A percentile compares a stretch with the other conserved stretches of the same genome.
phyloP scores from a whole-genome alignment of 2,888 invertebrate species.

The Drosophila mettleri region DNA sequence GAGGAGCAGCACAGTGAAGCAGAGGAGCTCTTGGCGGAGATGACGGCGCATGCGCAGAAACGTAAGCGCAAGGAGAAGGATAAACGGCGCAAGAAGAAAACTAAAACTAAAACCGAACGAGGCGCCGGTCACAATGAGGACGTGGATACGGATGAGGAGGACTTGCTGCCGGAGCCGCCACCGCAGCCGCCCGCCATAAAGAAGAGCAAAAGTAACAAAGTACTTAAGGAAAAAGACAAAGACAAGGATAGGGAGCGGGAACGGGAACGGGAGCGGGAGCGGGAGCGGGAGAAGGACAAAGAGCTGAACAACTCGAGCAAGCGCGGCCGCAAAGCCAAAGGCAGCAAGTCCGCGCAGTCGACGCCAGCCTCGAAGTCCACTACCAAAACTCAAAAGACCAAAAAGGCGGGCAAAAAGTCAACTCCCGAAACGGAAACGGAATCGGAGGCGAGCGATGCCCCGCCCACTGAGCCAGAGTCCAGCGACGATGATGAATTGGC shows the following conservation, averaged over 20 bases:
- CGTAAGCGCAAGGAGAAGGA: slow-evolving; percentile 84
- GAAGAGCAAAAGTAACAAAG: slow-evolving; percentile 58
- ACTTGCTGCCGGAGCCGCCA: slow-evolving; percentile 48
- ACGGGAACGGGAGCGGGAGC: too few relatives aligned
- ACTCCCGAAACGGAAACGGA: slow-evolving; percentile 54
- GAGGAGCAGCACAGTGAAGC: slow-evolving; percentile 49
- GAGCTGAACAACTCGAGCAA: slow-evolving; percentile 38
- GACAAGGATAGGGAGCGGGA: slow-evolving; percentile 41
- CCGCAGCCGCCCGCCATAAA: slow-evolving; percentile 39
- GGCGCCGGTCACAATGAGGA: slow-evolving; percentile 43
- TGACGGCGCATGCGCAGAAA: slow-evolving; percentile 64
- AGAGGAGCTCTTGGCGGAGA: slow-evolving; percentile 19
- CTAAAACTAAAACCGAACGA: slow-evolving; percentile 68
- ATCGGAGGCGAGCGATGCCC: slow-evolving; percentile 56
- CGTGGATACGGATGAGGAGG: slow-evolving; percentile 70
- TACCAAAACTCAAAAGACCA: slow-evolving; percentile 68
- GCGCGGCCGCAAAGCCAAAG: slow-evolving; percentile 58
- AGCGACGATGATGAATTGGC: slow-evolving; percentile 70
- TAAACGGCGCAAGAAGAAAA: slow-evolving; percentile 83
- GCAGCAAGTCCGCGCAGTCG: slow-evolving; percentile 43
- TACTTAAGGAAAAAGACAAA: slow-evolving; percentile 56
- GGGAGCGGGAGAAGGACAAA: slow-evolving; percentile 40
- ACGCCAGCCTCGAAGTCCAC: slow-evolving; percentile 31
- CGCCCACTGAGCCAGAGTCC: slow-evolving; percentile 47
- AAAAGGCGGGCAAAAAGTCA: slow-evolving; percentile 60